phyloP scores from a whole-genome alignment of 2,888 invertebrate species.

The Drosophila mimetica region DNA sequence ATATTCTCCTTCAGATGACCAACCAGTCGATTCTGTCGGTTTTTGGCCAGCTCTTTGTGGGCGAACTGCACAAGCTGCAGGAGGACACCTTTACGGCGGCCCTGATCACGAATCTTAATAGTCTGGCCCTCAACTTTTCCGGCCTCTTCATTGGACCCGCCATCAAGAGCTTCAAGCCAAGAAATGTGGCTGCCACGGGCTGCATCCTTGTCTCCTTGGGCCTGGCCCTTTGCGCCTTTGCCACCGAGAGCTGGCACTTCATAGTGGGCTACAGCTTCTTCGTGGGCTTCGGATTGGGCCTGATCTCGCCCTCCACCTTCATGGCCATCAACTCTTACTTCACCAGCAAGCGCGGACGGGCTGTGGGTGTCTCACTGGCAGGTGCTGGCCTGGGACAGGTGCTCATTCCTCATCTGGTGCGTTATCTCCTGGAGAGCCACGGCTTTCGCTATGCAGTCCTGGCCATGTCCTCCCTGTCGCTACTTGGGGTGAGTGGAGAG shows the following conservation, averaged over 20 bases:
- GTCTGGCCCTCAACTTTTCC: slow-evolving; percentile 83
- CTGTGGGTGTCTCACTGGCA: slow-evolving; percentile 90
- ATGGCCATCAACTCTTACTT: slow-evolving; percentile 90
- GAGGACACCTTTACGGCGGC: slow-evolving; percentile 88
- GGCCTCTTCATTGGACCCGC: slow-evolving; percentile 90
- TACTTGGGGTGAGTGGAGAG: slow-evolving; percentile 87
- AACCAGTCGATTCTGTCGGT: slow-evolving; percentile 90
- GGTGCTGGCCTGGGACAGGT: slow-evolving; percentile 91
- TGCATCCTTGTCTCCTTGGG: slow-evolving; percentile 86
- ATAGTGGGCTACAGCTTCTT: slow-evolving; percentile 86
- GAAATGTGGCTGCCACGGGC: slow-evolving; percentile 86
- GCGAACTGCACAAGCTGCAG: slow-evolving; percentile 87
- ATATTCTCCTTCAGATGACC: slow-evolving; percentile 86
- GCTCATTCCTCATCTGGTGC: slow-evolving; percentile 89
- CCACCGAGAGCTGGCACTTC: slow-evolving; percentile 85
- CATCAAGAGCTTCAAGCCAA: slow-evolving; percentile 86
- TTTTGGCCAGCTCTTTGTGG: slow-evolving; percentile 89
- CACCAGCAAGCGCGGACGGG: slow-evolving; percentile 87
- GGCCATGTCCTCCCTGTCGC: slow-evolving; percentile 87
- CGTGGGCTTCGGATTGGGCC: slow-evolving; percentile 87
- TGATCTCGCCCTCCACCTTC: slow-evolving; percentile 89
- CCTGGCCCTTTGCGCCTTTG: slow-evolving; percentile 85
- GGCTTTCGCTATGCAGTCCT: slow-evolving; percentile 88
- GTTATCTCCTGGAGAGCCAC: slow-evolving; percentile 87
- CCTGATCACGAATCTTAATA: slow-evolving; percentile 88